Evolutionary conservation across 2,797 vertebrate species (phyloP).

Genomic region (Enteromius paludinosus): DNA sequence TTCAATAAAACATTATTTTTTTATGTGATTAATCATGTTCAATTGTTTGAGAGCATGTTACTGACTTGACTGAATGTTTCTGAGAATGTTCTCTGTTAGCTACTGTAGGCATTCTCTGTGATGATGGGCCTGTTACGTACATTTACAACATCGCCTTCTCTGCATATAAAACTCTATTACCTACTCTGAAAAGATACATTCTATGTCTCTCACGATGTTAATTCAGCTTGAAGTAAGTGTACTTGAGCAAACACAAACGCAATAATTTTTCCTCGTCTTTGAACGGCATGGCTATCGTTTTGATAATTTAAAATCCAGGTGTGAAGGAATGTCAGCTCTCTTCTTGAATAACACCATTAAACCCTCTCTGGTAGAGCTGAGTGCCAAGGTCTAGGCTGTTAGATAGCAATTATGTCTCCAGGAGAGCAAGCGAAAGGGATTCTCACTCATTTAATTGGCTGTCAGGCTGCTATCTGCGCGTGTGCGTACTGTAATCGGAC

Average conservation of each 20-base stretch:
- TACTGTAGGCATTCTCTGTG: neutral
- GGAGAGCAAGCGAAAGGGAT: constrained; percentile 27
- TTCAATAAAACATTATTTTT: no score
- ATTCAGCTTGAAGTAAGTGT: constrained; percentile 2
- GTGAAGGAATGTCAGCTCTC: constrained; percentile 39
- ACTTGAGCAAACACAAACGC: constrained; percentile 30
- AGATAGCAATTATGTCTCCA: constrained; percentile 32
- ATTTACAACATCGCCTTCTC: constrained; percentile 2
- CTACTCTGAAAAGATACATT: neutral
- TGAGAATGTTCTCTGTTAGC: neutral
- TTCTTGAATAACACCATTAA: constrained; percentile 47
- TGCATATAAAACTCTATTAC: neutral
- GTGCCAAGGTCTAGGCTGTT: constrained; percentile 31
- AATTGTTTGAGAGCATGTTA: neutral
- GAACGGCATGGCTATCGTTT: neutral
- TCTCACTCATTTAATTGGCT: constrained; percentile 29
- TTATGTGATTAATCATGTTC: no score
- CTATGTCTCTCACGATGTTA: neutral
- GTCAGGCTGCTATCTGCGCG: neutral
- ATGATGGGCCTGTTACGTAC: neutral
- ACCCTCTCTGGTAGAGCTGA: constrained; percentile 8
- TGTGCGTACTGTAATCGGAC: constrained; percentile 5
- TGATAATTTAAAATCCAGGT: constrained; percentile 36
- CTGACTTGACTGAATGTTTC: neutral
- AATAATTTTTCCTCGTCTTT: neutral